Conservation (phyloP, 2,113 vertebrate genomes). For the Phylloscopus trochiloides region DNA sequence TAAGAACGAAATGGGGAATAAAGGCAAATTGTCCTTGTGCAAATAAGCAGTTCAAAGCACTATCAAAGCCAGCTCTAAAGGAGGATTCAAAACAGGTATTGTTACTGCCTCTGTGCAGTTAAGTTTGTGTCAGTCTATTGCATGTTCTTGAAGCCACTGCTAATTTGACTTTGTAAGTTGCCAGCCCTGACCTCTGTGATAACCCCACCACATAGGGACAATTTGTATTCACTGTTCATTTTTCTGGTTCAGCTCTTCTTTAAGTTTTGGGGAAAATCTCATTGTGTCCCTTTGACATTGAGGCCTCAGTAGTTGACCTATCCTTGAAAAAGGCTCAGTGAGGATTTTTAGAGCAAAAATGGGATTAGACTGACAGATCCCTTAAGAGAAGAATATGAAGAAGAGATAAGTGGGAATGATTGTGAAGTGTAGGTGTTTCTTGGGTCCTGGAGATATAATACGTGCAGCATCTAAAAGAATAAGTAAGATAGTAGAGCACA, state of each 20-base stretch:
- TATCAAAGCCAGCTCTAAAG: conserved; percentile 75
- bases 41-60: conserved; percentile 74
- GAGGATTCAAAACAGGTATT: conserved; percentile 79
- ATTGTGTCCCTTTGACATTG: not conserved
- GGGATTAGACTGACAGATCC: not conserved
- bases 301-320: not conserved
- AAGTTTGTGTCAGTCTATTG: not conserved
- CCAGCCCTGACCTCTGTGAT: not conserved
- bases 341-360: not conserved
- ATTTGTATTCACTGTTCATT: not conserved
- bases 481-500: not conserved
- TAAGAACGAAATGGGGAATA: conserved; percentile 82
- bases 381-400: not conserved
- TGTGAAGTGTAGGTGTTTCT: not conserved
- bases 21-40: conserved; percentile 83
- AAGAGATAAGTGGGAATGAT: not conserved
- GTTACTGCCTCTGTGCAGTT: not conserved
- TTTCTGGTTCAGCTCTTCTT: not conserved
- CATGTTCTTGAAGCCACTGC: not conserved
- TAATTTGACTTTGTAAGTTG: not conserved
- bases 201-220: accelerated
- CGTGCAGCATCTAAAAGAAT: not conserved
- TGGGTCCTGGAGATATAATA: not conserved
- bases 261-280: not conserved
- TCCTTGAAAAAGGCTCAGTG: not conserved